Evolutionary conservation across 2,888 invertebrate species (phyloP), one percentile per base, ranked within the genome.

Genomic region (Leptura quadrifasciata): DNA sequence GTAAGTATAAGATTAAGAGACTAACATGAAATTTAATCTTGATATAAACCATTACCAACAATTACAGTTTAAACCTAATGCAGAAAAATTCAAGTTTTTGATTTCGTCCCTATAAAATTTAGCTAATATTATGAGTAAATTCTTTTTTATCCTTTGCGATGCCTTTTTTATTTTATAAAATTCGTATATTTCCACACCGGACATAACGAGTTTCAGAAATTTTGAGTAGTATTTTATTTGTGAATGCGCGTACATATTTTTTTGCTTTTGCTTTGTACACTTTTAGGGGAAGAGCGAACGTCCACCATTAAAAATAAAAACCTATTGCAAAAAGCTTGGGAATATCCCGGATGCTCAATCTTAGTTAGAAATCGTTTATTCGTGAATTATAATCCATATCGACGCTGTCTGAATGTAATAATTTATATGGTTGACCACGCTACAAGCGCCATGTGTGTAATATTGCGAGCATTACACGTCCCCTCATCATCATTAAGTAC

Each of bases 401-500:
- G 39, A n/a, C 63, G 9, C 10, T 68, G 55, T 63, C 55, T 63
- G 39, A 57, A 58, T 57, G 35, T 27, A 69, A 76, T 79, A 77
- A 79, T 79, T 76, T 76, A 77, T 80, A 64, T 76, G 76, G 74
- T 65, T 77, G 76, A 71, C 77, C 78, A 71, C 64, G 54, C 47
- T 76, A 76, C 76, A 76, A 73, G 81, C 79, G 76, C 75, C 81
- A 80, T 80, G 78, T 82, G 82, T 77, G 79, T 75, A 76, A 78
- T 80, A 83, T 79, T 78, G 77, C 78, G 64, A 67, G 76, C 79
- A 72, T 74, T 68, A 72, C 47, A 60, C 72, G 63, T 74, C 76
- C 78, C 82, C 80, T 79, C 77, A 80, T 81, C 78, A 80, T 80
- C 81, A 81, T 82, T 81, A 81, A 78, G 78, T 70, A 76, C 72